A percentile compares a stretch with the other conserved stretches of the same genome.
phyloP scores from a whole-genome alignment of 2,113 vertebrate genomes.

The Zosterops hypoxanthus region DNA sequence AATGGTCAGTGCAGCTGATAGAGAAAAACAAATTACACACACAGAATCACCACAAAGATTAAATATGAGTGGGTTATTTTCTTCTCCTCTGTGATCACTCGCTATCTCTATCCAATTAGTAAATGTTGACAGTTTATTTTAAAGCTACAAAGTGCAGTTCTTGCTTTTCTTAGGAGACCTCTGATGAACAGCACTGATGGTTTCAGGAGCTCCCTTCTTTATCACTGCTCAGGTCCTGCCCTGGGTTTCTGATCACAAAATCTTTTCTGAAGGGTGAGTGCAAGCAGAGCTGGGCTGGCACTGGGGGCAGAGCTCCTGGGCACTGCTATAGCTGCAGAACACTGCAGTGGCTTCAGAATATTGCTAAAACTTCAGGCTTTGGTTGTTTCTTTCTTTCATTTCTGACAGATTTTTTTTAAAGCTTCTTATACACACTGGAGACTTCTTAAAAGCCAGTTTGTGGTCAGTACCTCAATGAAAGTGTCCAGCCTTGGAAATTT shows the following conservation, averaged over 20 bases:
- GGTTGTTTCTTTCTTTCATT: neutral
- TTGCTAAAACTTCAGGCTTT: neutral
- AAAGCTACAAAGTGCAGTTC: neutral
- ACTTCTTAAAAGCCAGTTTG: neutral
- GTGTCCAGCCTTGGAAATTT: neutral
- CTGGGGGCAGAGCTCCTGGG: neutral
- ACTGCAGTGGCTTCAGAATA: neutral
- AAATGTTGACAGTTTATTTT: rapidly evolving
- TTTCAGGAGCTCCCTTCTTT: neutral
- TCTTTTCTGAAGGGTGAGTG: neutral
- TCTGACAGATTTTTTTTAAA: neutral
- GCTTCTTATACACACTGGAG: rapidly evolving
- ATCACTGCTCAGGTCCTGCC: rapidly evolving
- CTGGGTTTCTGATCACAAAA: neutral
- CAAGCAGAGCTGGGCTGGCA: neutral
- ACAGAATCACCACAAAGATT: rapidly evolving
- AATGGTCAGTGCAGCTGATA: neutral
- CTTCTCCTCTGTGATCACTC: rapidly evolving
- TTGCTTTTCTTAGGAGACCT: rapidly evolving
- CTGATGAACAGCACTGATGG: neutral
- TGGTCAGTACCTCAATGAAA: no score
- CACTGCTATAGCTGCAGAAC: neutral
- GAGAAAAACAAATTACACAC: rapidly evolving
- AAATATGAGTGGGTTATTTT: rapidly evolving
- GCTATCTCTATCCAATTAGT: rapidly evolving